phyloP scores from a whole-genome alignment of 2,888 invertebrate species.

The Pyrgus malvae region DNA sequence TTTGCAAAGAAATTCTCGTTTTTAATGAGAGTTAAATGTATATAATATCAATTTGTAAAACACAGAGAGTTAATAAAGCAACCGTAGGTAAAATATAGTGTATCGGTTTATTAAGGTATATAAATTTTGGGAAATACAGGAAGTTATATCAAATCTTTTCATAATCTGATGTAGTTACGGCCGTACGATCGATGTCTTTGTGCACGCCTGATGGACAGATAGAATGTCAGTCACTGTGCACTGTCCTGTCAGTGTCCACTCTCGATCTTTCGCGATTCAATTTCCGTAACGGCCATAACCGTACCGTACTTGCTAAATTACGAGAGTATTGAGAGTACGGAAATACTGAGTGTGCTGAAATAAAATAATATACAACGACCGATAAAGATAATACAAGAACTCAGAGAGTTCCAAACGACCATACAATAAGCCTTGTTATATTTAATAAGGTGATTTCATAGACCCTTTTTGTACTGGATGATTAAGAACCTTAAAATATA shows the following conservation, averaged over 20 bases:
- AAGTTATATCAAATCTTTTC: slow-evolving; percentile 41
- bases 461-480: no score
- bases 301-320: slow-evolving; percentile 44
- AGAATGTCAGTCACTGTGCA: slow-evolving; percentile 36
- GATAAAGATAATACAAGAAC: no score
- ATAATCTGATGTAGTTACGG: slow-evolving; percentile 37
- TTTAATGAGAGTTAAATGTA: no score
- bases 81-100: no score
- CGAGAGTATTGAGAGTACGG: no score
- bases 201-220: slow-evolving; percentile 42
- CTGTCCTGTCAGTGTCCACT: slow-evolving; percentile 29
- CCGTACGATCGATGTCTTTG: slow-evolving; percentile 59
- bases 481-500: no score
- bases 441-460: no score
- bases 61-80: no score
- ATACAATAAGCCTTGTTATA: no score
- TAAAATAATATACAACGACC: slow-evolving; percentile 30
- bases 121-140: background rate
- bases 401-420: no score
- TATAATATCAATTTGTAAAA: no score
- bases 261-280: slow-evolving; percentile 62
- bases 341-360: slow-evolving; percentile 46
- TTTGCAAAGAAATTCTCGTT: no score
- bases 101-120: background rate
- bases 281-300: slow-evolving; percentile 54